These are phyloP conservation scores for Pentalonia nigronervosa DNA, from an alignment of 1,140 invertebrate genomes.

Conservation along the genomic window DNA sequence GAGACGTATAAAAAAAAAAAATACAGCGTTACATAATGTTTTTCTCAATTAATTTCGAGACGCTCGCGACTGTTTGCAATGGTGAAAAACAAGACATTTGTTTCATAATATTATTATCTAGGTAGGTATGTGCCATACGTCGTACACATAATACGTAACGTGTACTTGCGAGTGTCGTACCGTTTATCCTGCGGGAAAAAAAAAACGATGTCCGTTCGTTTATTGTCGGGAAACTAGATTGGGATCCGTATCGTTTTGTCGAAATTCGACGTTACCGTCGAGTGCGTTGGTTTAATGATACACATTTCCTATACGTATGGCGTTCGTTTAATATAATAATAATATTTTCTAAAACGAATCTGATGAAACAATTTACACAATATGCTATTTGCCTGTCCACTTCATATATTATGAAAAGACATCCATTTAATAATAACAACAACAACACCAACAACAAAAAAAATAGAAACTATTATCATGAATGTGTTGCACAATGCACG, in stretches of 20 bases:
- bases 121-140: neutral
- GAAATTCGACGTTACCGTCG: slow-evolving; percentile 26
- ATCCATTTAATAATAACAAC: slow-evolving; percentile 25
- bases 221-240: neutral
- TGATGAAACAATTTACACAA: slow-evolving; percentile 49
- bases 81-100: neutral
- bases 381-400: slow-evolving; percentile 43
- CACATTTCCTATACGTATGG: neutral
- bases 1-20: neutral
- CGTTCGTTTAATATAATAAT: neutral
- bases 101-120: neutral
- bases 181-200: neutral
- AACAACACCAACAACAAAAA: neutral
- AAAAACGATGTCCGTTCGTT: neutral
- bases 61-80: neutral
- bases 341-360: slow-evolving; percentile 48
- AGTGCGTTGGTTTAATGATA: slow-evolving; percentile 24
- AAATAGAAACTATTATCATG: slow-evolving; percentile 39
- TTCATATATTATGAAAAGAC: slow-evolving; percentile 18
- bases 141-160: neutral
- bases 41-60: slow-evolving; percentile 1
- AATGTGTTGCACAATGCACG: slow-evolving; percentile 35
- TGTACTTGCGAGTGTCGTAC: too few relatives aligned
- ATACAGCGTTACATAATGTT: neutral
- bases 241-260: slow-evolving; percentile 12